phyloP scores from a whole-genome alignment of 2,797 vertebrate genomes.

The Falco concolor region DNA sequence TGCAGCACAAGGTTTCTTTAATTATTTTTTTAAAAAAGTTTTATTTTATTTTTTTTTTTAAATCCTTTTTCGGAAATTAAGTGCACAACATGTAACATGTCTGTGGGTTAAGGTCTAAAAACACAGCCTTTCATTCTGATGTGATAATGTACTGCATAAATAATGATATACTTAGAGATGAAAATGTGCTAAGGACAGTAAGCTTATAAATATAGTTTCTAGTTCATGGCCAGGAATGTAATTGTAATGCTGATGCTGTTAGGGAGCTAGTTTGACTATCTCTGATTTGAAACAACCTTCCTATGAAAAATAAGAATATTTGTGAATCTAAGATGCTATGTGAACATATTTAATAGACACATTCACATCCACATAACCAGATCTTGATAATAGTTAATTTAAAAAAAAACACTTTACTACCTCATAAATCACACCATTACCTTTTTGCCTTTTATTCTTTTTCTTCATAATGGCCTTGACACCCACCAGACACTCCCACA shows the following conservation, averaged over 20 bases:
- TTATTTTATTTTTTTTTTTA: neutral
- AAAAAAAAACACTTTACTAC: neutral
- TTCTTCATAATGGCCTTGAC: neutral
- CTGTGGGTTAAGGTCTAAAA: neutral
- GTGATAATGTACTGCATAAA: neutral
- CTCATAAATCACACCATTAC: neutral
- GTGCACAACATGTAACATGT: neutral
- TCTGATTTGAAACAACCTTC: neutral
- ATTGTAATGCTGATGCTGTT: neutral
- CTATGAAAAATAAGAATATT: neutral
- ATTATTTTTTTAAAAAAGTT: neutral
- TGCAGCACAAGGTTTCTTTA: neutral
- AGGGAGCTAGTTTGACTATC: neutral
- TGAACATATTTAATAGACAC: neutral
- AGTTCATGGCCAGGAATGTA: neutral
- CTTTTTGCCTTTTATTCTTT: neutral
- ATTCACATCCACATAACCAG: neutral
- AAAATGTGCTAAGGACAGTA: neutral
- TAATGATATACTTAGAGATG: neutral
- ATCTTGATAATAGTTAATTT: neutral
- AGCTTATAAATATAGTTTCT: neutral
- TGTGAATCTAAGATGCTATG: neutral
- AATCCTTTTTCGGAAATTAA: neutral
- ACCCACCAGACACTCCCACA: neutral
- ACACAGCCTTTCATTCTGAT: neutral